Base-by-base conservation (phyloP, 2,113 vertebrate species). In the Salvator merianae region DNA sequence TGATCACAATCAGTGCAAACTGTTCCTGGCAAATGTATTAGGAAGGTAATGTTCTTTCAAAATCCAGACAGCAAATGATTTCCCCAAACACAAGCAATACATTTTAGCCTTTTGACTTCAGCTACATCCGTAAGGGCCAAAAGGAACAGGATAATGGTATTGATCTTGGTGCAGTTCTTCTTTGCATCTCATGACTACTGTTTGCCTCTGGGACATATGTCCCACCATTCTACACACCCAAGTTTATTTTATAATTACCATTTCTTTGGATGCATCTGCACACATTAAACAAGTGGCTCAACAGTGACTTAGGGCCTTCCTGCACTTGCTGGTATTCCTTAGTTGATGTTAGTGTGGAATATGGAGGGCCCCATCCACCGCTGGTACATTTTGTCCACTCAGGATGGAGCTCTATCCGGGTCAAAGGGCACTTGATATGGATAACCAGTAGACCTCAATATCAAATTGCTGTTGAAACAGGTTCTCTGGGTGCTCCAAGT, bases 221-320 rank as follows among this genome's bases (percentile, higher is more conserved):
- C 84, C 82, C 70, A 89, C 73, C 84, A 86, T 84, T 77, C 86
- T 87, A 82, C 81, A 89, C 83, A 91, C 87, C 85, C 77, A 87
- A 90, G 88, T 91, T 87, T 85, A 88, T 90, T 90, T 90, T 93
- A 94, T 90, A 36, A 91, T 95, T 95, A 93, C 94, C 96, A 93
- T 95, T 92, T 95, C 93, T 93, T 93, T 93, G 55, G 55, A 4
- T 59, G 55, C 14, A 59, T 59, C 18, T 4, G 20, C 55, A 59
- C 18, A 53, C 16, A 14, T 14, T 53, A 14, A 5, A 53, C 50
- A 53, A n/a, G n/a, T n/a, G n/a, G n/a, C n/a, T n/a, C n/a, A n/a
- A n/a, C n/a, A n/a, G n/a, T n/a, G n/a, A n/a, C n/a, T n/a, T n/a
- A n/a, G n/a, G 55, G 20, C 55, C 55, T 59, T 59, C 3, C 55